These are phyloP conservation scores for Grammomys dolichurus DNA, from an alignment of 2,113 vertebrate species.

Conservation along the genomic window DNA sequence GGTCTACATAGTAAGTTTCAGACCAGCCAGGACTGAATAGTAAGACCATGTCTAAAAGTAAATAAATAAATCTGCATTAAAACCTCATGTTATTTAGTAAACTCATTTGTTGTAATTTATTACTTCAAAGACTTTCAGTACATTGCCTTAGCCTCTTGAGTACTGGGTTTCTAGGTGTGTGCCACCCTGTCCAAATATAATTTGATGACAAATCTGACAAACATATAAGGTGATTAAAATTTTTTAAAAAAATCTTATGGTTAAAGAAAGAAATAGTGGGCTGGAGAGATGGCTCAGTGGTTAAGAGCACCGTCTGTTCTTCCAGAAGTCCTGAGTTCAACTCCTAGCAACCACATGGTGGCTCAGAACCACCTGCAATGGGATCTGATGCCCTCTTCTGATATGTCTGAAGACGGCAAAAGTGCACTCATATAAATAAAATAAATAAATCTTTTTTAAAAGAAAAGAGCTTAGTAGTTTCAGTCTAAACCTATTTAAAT, in stretches of 20 bases:
- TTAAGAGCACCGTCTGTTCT: too few species aligned
- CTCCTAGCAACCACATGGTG: too few species aligned
- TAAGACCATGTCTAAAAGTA: background rate
- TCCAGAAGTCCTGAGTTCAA: too few species aligned
- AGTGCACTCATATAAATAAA: too few species aligned
- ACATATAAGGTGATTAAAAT: conserved; percentile 17
- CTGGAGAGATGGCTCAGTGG: too few species aligned
- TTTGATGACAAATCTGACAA: conserved; percentile 56
- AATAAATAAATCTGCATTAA: background rate
- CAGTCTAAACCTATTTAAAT: background rate
- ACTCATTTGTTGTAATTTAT: background rate
- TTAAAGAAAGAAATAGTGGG: background rate
- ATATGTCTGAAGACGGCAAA: too few species aligned
- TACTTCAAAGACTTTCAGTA: background rate
- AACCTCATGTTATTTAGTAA: background rate
- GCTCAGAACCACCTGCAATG: too few species aligned
- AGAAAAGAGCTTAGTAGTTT: background rate
- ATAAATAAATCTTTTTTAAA: too few species aligned
- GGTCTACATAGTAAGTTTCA: background rate
- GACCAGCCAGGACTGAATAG: background rate
- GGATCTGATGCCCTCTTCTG: too few species aligned
- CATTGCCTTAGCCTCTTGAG: background rate
- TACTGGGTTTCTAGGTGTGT: background rate
- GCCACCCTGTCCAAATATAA: background rate
- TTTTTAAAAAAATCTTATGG: background rate